Percentiles rank a stretch among this genome's conserved stretches.
These are phyloP conservation scores for Bellardia bayeri DNA, from an alignment of 2,888 invertebrate genomes.

Conservation along the genomic window DNA sequence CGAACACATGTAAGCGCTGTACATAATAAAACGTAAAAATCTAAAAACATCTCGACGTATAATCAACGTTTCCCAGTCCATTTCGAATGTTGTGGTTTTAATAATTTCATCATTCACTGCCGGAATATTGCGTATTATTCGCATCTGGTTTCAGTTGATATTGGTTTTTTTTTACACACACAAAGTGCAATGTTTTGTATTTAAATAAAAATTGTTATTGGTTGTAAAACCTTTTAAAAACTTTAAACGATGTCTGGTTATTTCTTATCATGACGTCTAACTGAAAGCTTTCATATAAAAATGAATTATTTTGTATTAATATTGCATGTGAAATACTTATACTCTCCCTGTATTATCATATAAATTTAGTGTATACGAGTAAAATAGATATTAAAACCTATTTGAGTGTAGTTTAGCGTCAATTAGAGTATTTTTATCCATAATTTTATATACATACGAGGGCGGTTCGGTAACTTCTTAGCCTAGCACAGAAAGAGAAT, in stretches of 20 bases:
- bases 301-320: no score
- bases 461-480: no score
- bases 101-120: not conserved
- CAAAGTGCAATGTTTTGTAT: not conserved
- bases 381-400: slow-evolving; percentile 12
- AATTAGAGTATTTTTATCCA: not conserved
- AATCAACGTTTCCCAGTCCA: not conserved
- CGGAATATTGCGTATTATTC: not conserved
- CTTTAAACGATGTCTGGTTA: not conserved
- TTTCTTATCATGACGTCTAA: no score
- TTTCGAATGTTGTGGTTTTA: not conserved
- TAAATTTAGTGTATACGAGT: not conserved
- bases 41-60: slow-evolving; percentile 77
- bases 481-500: no score
- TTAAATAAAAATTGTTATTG: slow-evolving; percentile 19
- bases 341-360: not conserved
- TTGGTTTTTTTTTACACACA: not conserved
- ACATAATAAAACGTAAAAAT: slow-evolving; percentile 76
- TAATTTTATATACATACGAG: no score
- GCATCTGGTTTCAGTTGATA: not conserved
- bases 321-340: no score
- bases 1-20: slow-evolving; percentile 77
- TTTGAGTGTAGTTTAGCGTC: slow-evolving; percentile 16
- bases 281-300: no score
- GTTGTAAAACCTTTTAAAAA: slow-evolving; percentile 34